Base-by-base conservation (phyloP, 2,797 vertebrate genomes). In the Orestias chungarensis region DNA sequence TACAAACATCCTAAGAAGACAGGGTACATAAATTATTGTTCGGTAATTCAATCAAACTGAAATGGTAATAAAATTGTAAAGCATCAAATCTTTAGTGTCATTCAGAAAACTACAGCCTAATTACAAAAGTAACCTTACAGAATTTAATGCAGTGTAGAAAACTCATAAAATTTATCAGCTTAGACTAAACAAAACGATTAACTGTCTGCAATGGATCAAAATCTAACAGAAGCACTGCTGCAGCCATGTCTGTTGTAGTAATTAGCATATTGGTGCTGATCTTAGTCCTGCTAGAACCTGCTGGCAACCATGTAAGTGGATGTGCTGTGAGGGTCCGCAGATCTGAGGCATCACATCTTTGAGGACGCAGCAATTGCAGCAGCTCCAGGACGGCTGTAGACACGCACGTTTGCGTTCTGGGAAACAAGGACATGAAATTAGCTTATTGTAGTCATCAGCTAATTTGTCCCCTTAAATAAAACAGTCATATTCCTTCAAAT, bases 281-380 rank as follows among this genome's bases (percentile, higher is more conserved):
- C 9, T 52, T 42, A 31, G 66, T 46, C 35, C 14, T 71, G 57
- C 11, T 62, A 40, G 61, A 67, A 70, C 81, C 40, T 23, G 61
- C 67, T 29, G 43, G 6, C 33, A 7, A 80, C 72, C 29, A 54
- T 1, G 1, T 6, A 38, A 79, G 73, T 72, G 38, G 66, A 74
- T 75, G 68, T 68, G 69, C 54, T 61, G 18, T 12, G 46, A 35
- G 15, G 14, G 17, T 14, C 38, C 20, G 59, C 64, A 70, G 0
- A 14, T 23, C 20, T 8, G 68, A 80, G 67, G 76, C 70, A 69
- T 96, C 85, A 98, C 91, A 98, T 94, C 88, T 97, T 96, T 57
- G 97, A 95, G 75, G 96, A 87, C 0, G 94, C 94, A 3, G 93
- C 70, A n/a, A 95, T 33, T 70, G 94, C 4, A 0, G 82, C 89